A percentile compares a stretch with the other conserved stretches of the same genome.
phyloP scores from a whole-genome alignment of 2,113 vertebrate species.

The Eurystomus gularis region DNA sequence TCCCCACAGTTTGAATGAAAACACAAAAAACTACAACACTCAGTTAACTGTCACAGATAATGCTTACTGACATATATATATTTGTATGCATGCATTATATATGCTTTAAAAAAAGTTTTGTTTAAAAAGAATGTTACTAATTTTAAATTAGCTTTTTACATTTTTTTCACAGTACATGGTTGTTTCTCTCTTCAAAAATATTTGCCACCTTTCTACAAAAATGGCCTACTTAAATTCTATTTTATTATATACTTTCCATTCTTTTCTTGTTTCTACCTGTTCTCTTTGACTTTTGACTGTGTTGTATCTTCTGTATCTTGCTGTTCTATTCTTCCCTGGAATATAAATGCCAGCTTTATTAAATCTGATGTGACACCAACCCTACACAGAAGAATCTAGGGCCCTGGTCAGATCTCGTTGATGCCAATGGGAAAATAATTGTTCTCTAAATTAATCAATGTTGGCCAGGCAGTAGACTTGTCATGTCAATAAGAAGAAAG shows the following conservation, averaged over 20 bases:
- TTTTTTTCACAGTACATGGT: neutral
- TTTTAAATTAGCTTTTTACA: neutral
- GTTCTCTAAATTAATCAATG: neutral
- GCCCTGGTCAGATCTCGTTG: neutral
- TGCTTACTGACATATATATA: neutral
- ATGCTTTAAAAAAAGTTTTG: neutral
- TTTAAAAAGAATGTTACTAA: neutral
- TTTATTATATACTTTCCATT: neutral
- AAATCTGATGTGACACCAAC: neutral
- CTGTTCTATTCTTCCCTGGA: constrained; percentile 14
- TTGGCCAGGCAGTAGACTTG: neutral
- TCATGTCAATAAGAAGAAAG: neutral
- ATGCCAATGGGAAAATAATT: neutral
- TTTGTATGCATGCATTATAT: neutral
- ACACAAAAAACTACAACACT: neutral
- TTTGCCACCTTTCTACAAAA: neutral
- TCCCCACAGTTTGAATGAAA: neutral
- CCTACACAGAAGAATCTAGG: neutral
- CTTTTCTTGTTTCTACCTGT: neutral
- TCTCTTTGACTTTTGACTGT: neutral
- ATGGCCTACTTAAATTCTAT: neutral
- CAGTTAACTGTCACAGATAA: neutral
- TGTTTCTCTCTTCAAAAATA: neutral
- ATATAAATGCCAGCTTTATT: neutral
- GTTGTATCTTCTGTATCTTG: neutral